A percentile compares a stretch with the other conserved stretches of the same genome.
phyloP scores from a whole-genome alignment of 2,113 vertebrate genomes.

The Notarius quadriscutis region DNA sequence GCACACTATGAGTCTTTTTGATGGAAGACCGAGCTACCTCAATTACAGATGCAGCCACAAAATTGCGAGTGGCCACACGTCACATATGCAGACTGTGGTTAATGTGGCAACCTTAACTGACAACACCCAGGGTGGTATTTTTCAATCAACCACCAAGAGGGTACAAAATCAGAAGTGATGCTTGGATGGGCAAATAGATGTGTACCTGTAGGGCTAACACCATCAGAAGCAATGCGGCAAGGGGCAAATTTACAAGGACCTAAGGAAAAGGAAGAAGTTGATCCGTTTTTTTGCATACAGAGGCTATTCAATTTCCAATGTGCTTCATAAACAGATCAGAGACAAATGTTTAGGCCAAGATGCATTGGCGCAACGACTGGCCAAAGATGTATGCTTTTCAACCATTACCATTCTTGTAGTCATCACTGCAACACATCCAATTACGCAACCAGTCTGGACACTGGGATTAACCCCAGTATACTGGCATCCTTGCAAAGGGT shows the following conservation, averaged over 20 bases:
- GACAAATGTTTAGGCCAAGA: background rate
- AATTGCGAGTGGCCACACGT: background rate
- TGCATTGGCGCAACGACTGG: background rate
- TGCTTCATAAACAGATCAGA: background rate
- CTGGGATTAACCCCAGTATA: background rate
- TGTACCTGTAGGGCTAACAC: background rate
- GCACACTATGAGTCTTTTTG: background rate
- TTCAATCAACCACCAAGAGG: too few relatives aligned
- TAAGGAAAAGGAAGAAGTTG: background rate
- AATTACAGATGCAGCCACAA: background rate
- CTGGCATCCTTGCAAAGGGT: background rate
- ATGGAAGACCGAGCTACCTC: background rate
- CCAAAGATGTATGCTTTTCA: background rate
- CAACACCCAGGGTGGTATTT: background rate
- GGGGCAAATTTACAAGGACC: background rate
- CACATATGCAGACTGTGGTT: background rate
- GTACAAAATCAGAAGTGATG: background rate
- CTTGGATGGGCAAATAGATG: background rate
- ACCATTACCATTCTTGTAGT: background rate
- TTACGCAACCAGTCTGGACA: background rate
- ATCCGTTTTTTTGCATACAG: background rate
- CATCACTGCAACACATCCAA: background rate
- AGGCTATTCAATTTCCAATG: background rate
- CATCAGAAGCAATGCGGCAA: background rate
- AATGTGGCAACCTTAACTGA: background rate